These are phyloP conservation scores for Holocentrus rufus DNA, from an alignment of 2,797 vertebrate species.

Conservation along the genomic window DNA sequence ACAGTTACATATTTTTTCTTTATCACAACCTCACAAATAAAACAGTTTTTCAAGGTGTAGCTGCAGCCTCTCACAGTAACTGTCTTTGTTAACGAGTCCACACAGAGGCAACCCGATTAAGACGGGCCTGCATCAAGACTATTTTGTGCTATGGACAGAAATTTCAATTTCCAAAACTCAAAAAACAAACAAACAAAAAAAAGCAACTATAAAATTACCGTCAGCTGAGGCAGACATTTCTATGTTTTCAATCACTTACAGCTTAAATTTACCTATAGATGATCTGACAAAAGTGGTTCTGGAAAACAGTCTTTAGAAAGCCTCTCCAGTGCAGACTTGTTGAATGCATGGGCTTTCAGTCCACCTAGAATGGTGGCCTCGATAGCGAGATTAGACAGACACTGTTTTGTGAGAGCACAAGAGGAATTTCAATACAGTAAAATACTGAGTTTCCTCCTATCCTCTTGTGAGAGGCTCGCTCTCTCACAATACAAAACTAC, in stretches of 20 bases:
- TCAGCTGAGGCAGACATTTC: not conserved
- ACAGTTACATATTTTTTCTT: slow-evolving; percentile 25
- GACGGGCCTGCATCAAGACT: slow-evolving; percentile 25
- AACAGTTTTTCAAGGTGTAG: slow-evolving; percentile 38
- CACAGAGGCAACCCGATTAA: slow-evolving; percentile 15
- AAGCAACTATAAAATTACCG: not conserved
- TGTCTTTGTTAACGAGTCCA: not conserved
- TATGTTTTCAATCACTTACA: not conserved
- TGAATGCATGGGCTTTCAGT: slow-evolving; percentile 47
- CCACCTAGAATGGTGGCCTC: slow-evolving; percentile 53
- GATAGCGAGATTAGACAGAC: slow-evolving; percentile 64
- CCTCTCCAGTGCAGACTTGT: slow-evolving; percentile 39
- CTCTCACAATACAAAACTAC: slow-evolving; percentile 69
- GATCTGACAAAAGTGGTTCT: slow-evolving; percentile 28
- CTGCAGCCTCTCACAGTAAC: not conserved
- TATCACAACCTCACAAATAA: not conserved
- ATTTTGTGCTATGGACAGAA: slow-evolving; percentile 23
- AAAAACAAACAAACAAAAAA: not conserved
- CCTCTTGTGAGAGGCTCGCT: slow-evolving; percentile 71
- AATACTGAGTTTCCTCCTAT: slow-evolving; percentile 73
- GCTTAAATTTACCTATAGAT: slow-evolving; percentile 28
- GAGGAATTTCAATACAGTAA: slow-evolving; percentile 71
- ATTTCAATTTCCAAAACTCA: not conserved
- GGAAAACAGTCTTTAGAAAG: slow-evolving; percentile 34
- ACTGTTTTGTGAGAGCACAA: slow-evolving; percentile 63